Percentiles rank a stretch among this genome's conserved stretches.
Conservation (phyloP, 2,113 vertebrate species). For the Ictalurus furcatus region DNA sequence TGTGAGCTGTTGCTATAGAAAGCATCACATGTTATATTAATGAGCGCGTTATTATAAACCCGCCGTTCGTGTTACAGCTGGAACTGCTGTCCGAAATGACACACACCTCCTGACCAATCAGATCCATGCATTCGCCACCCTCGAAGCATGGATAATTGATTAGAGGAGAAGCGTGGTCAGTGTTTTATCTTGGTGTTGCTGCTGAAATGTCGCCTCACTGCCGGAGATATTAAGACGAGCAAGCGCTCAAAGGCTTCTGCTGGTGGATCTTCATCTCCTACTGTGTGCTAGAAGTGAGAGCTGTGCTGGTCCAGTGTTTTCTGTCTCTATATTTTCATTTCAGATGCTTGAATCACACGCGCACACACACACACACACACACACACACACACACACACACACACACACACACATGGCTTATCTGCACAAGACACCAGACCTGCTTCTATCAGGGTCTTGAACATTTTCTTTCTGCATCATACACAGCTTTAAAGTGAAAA, state of each 20-base stretch:
- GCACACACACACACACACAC: slow-evolving; percentile 43
- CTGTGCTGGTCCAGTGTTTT: slow-evolving; percentile 60
- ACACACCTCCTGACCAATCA: slow-evolving; percentile 67
- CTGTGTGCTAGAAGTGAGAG: slow-evolving; percentile 61
- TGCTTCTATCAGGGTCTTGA: slow-evolving; percentile 70
- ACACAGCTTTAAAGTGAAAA: slow-evolving; percentile 70
- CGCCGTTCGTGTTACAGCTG: too few species aligned
- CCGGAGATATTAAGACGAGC: slow-evolving; percentile 65
- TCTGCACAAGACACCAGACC: slow-evolving; percentile 73
- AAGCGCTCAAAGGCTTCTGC: slow-evolving; percentile 65
- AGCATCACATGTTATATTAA: background rate
- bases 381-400: slow-evolving; percentile 12
- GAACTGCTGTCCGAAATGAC: background rate
- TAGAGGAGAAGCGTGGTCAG: slow-evolving; percentile 72
- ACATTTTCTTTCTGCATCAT: slow-evolving; percentile 70
- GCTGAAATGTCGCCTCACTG: slow-evolving; percentile 82
- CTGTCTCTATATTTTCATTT: background rate
- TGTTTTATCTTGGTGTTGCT: slow-evolving; percentile 76
- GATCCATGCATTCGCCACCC: slow-evolving; percentile 26
- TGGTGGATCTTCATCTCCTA: slow-evolving; percentile 67
- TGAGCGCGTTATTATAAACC: background rate
- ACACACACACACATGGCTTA: slow-evolving; percentile 65
- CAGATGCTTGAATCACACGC: slow-evolving; percentile 25
- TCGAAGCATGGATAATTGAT: slow-evolving; percentile 79
- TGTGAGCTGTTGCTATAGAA: background rate